These are phyloP conservation scores for Anguilla marmorata DNA, from an alignment of 2,797 vertebrate species.

Conservation along the genomic window DNA sequence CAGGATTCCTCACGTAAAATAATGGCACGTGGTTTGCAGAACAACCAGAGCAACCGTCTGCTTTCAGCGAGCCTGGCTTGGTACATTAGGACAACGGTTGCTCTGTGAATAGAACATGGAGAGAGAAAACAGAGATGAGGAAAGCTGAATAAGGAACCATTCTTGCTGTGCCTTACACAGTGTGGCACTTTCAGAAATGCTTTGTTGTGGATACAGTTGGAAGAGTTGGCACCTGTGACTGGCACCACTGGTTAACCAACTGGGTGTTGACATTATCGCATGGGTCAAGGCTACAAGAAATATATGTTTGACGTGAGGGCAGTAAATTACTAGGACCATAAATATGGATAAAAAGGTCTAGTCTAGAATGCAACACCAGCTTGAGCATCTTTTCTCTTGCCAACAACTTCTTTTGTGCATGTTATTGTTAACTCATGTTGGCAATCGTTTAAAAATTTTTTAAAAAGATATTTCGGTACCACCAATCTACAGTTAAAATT, in stretches of 20 bases:
- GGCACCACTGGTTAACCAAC: background rate
- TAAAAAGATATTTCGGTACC: background rate
- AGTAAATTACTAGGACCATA: background rate
- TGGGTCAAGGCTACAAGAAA: background rate
- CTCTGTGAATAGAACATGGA: background rate
- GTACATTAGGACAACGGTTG: background rate
- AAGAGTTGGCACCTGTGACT: constrained; percentile 12
- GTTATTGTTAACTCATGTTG: background rate
- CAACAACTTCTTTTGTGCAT: background rate
- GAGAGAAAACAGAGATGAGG: constrained; percentile 20
- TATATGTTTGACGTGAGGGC: background rate
- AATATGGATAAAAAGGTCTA: background rate
- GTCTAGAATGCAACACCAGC: background rate
- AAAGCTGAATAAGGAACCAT: background rate
- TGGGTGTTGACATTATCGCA: constrained; percentile 7
- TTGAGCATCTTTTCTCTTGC: background rate
- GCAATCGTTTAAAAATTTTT: background rate
- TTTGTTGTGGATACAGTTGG: background rate
- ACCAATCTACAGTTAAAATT: background rate
- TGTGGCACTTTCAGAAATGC: constrained; percentile 19
- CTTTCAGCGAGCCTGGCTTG: background rate
- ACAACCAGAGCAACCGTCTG: background rate
- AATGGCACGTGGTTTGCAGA: background rate
- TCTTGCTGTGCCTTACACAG: constrained; percentile 19
- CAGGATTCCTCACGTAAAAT: constrained; percentile 20